Conservation (phyloP, 1,140 invertebrate species). For the Littorina saxatilis region DNA sequence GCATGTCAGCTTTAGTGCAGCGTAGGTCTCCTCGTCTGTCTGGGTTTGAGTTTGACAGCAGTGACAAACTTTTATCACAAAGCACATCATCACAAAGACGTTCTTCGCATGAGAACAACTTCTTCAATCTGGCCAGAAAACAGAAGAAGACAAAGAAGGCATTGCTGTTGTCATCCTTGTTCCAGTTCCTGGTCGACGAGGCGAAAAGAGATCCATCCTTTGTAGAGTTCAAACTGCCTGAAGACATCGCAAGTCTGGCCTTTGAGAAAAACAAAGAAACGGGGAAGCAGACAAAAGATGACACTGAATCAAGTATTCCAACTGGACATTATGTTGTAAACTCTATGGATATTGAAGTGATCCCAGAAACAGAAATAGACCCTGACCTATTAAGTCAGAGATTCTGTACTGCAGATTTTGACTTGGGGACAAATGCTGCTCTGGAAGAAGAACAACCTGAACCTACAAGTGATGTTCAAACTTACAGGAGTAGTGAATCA, state of each 20-base stretch:
- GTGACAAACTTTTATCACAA: not conserved
- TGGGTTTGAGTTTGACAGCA: not conserved
- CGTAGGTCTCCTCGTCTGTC: slow-evolving; percentile 47
- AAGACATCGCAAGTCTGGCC: not conserved
- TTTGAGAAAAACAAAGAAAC: not conserved
- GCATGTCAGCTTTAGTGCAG: slow-evolving; percentile 33
- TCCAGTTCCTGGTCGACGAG: slow-evolving; percentile 57
- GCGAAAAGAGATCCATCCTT: slow-evolving; percentile 40
- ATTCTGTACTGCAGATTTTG: not conserved
- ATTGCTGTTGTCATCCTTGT: slow-evolving; percentile 51
- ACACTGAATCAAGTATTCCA: no score
- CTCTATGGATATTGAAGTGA: not conserved
- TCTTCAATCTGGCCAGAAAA: not conserved
- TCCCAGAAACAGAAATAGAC: slow-evolving; percentile 32
- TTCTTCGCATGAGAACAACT: not conserved
- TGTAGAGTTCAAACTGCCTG: slow-evolving; percentile 49
- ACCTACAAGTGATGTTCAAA: no score
- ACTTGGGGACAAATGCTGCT: no score
- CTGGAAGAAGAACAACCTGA: no score
- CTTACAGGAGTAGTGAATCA: no score
- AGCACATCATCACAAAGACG: not conserved
- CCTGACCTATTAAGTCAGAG: not conserved
- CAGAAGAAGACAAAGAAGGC: slow-evolving; percentile 35
- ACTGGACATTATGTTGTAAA: not conserved
- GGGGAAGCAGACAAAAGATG: not conserved